Base-by-base conservation (phyloP, 2,797 vertebrate genomes). In the Enteromius argenteus region DNA sequence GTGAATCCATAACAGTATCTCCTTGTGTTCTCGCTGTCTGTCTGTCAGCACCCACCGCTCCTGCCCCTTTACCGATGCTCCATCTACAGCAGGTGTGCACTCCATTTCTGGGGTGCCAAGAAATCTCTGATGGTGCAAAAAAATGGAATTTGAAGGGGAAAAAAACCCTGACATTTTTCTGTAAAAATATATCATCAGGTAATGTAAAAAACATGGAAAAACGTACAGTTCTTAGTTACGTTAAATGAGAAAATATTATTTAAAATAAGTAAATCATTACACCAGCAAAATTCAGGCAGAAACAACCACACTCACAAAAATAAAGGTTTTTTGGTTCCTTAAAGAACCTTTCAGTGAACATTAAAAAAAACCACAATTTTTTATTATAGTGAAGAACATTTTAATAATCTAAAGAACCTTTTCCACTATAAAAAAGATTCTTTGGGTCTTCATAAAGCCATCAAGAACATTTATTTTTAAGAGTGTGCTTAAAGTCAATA, bases 1-100 rank as follows among this genome's bases (percentile, higher is more conserved):
- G 86, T 39, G 79, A 90, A 94, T 94, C 89, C 91, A 93, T 91
- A 95, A 96, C 95, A 96, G 94, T 95, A 93, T 95, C 93, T 94
- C 92, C 94, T 93, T 94, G 93, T 95, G 93, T 94, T 94, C 92
- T 90, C 89, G 91, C 90, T 80, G 92, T 92, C 92, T 90, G 91
- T 95, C 94, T 89, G 89, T 95, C 94, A 91, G 91, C 91, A 86
- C 91, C 90, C 91, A 71, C 88, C 90, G 90, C 90, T 86, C 62
- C 64, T 51, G 23, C 46, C n/a, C 42, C 17, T 51, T 71, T 80
- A 71, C 44, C 74, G 83, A 74, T 67, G 60, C 81, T 77, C 78
- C 85, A 77, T 87, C 81, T 87, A 73, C 84, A 92, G 92, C 92
- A 95, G 94, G 93, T 94, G 94, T 93, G 93, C 89, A 89, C 86